Evolutionary conservation across 2,888 invertebrate species (phyloP), one percentile per base, ranked within the genome.

Genomic region (Selenia dentaria): DNA sequence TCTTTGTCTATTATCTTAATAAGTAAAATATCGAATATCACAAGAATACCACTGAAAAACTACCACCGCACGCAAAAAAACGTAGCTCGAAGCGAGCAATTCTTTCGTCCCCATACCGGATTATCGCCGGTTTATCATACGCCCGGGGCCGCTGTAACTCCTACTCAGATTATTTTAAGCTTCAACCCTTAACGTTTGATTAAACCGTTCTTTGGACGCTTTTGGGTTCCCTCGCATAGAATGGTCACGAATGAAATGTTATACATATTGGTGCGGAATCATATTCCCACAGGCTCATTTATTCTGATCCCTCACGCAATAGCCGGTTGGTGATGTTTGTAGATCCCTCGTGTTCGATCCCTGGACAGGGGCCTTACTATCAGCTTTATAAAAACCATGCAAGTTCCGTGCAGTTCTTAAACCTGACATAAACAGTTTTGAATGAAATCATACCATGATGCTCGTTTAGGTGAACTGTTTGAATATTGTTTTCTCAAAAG

Each of bases 41-140:
- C 45, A 36, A 67, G 62, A 71, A 80, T 81, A 58, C 44, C 44
- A 41, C 62, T 59, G 54, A 42, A 59, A 71, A 74, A 70, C 64
- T 73, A 78, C 70, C 74, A 62, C 66, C 67, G 64, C 71, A 75
- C 71, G 77, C 81, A 82, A 82, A 83, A 22, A 84, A 84, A 74
- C 72, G 69, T 81, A 59, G 84, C 85, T 80, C 64, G 66, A 68
- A 85, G 86, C 82, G 66, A 68, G 75, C 84, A 85, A 87, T 87
- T 86, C 84, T 82, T 83, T 83, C 80, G 73, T 77, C 70, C 79
- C 75, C 79, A 84, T 86, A 85, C 83, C 82, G 80, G 79, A 82
- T 83, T 88, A 89, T 89, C 85, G 76, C 65, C 76, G 74, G 79
- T 86, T 87, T 84, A 88, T 89, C 87, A 86, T 85, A 75, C 73